Percentiles rank a stretch among this genome's conserved stretches.
Evolutionary conservation across 1,140 invertebrate genomes (phyloP).

Genomic region (Muscidifurax raptorellus): DNA sequence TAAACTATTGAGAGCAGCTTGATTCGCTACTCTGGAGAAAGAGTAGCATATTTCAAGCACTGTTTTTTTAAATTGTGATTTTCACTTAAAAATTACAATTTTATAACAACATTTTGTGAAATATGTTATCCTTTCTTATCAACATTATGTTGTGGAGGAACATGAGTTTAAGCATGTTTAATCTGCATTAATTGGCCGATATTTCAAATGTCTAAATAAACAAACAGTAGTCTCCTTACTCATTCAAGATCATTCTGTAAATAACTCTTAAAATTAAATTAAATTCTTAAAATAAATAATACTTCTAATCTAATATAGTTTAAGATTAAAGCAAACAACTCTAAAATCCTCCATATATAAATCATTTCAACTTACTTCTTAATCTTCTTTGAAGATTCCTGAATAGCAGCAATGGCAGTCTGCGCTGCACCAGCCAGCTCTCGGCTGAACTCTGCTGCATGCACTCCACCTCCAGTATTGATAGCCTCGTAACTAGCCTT

Average conservation of each 20-base stretch:
- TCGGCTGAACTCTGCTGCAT: constrained; percentile 77
- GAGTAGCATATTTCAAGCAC: background rate
- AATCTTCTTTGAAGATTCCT: constrained; percentile 81
- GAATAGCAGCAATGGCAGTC: constrained; percentile 85
- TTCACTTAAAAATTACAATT: too few relatives aligned
- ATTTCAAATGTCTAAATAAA: too few relatives aligned
- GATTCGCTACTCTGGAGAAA: background rate
- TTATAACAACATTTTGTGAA: background rate
- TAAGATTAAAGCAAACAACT: background rate
- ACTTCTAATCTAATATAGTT: background rate
- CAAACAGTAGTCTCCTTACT: background rate
- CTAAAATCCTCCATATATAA: background rate
- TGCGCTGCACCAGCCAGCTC: constrained; percentile 87
- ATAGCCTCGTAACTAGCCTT: constrained; percentile 96
- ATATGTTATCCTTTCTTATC: background rate
- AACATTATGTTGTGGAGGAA: background rate
- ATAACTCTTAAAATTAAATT: background rate
- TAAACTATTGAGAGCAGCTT: background rate
- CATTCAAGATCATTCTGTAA: background rate
- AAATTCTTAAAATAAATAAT: background rate
- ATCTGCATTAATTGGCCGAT: background rate
- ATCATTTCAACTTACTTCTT: constrained; percentile 76
- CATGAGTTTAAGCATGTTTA: background rate
- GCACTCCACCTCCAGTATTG: constrained; percentile 77
- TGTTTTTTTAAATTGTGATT: background rate